Evolutionary conservation across 2,888 invertebrate genomes (phyloP).

Genomic region (Troides aeacus): DNA sequence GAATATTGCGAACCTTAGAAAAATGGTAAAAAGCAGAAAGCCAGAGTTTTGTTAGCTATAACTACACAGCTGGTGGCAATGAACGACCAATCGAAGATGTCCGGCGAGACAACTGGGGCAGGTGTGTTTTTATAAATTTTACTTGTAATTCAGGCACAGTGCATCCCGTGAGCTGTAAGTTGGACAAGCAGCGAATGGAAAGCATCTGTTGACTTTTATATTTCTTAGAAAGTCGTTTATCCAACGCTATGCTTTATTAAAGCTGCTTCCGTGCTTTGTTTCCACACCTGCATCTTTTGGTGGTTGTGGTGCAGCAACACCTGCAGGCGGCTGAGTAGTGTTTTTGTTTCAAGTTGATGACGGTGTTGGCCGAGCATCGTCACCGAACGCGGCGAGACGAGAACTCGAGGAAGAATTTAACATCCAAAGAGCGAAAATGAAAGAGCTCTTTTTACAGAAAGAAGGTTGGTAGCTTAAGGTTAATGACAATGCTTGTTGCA

Average conservation of each 20-base stretch:
- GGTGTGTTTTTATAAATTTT: conserved; percentile 59
- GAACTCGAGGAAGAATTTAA: conserved; percentile 93
- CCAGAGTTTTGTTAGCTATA: conserved; percentile 23
- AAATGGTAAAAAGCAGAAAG: conserved; percentile 28
- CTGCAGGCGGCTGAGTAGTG: conserved; percentile 63
- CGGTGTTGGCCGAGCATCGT: conserved; percentile 49
- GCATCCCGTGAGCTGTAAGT: conserved; percentile 3
- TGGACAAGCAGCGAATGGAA: conserved; percentile 10
- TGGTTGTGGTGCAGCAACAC: conserved; percentile 20
- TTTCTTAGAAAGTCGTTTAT: conserved; percentile 13
- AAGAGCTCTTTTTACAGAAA: conserved; percentile 95
- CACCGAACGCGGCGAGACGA: conserved; percentile 53
- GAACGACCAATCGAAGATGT: conserved; percentile 50
- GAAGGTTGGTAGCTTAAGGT: conserved; percentile 83
- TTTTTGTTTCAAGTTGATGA: conserved; percentile 73
- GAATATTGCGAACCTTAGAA: conserved; percentile 28
- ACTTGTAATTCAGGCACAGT: conserved; percentile 33
- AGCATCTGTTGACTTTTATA: conserved; percentile 1
- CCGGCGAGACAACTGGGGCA: conserved; percentile 54
- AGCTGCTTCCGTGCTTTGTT: conserved; percentile 32
- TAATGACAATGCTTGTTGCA: conserved; percentile 2
- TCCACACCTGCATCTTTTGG: conserved; percentile 24
- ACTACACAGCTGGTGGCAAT: conserved; percentile 31
- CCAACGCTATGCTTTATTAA: conserved; percentile 22
- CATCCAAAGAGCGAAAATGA: conserved; percentile 93